Conservation (phyloP, 2,113 vertebrate genomes). For the Lepisosteus osseus region DNA sequence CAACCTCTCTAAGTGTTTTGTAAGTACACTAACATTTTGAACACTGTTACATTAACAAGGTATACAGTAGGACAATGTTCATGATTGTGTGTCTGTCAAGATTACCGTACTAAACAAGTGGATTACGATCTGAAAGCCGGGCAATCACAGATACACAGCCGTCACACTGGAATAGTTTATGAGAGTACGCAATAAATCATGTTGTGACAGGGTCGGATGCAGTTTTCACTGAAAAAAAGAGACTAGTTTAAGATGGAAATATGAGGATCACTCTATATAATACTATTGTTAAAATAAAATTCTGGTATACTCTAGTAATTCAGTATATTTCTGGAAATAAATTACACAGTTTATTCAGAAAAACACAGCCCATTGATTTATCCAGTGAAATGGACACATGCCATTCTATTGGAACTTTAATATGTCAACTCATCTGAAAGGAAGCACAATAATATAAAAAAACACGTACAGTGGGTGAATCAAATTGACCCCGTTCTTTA, state of each 20-base stretch:
- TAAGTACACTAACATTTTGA: constrained; percentile 57
- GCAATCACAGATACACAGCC: background rate
- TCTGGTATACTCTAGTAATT: no score
- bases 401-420: no score
- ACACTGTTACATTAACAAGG: constrained; percentile 46
- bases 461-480: no score
- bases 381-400: no score
- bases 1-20: constrained; percentile 14
- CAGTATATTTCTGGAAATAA: no score
- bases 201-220: background rate
- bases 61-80: background rate
- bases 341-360: no score
- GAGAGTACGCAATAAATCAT: constrained; percentile 8
- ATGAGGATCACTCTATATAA: background rate
- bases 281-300: no score
- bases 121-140: constrained; percentile 3
- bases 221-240: background rate
- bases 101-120: background rate
- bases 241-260: background rate
- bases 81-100: no score
- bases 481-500: no score
- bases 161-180: background rate
- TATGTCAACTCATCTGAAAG: no score
- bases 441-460: no score
- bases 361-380: no score